A percentile compares a stretch with the other conserved stretches of the same genome.
Conservation (phyloP, 2,888 invertebrate species). For the Heteropelma amictum region DNA sequence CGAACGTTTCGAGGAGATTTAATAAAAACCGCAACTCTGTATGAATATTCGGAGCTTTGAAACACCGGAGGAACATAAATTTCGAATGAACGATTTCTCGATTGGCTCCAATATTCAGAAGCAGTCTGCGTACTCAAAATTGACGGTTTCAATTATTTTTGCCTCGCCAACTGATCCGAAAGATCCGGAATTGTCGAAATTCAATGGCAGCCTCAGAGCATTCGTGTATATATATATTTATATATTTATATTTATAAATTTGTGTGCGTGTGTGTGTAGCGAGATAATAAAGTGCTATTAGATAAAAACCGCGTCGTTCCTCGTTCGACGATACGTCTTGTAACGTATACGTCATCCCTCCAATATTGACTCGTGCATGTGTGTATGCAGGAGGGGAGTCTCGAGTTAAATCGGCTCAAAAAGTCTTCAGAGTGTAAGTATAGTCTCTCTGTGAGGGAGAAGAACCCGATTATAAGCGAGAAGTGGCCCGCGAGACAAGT, state of each 20-base stretch:
- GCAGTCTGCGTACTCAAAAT: too few species aligned
- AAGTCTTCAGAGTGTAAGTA: conserved; percentile 24
- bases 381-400: neutral
- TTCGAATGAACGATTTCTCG: too few species aligned
- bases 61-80: too few species aligned
- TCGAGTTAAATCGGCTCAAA: conserved; percentile 40
- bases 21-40: too few species aligned
- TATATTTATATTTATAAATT: neutral
- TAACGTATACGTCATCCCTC: conserved; percentile 47
- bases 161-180: neutral
- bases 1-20: too few species aligned
- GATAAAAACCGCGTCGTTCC: conserved; percentile 11
- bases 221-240: neutral
- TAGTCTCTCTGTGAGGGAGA: conserved; percentile 27
- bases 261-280: neutral
- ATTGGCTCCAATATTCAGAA: too few species aligned
- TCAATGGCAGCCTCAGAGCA: neutral
- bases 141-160: too few species aligned
- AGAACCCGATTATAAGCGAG: conserved; percentile 49
- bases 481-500: conserved; percentile 36
- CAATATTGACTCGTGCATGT: conserved; percentile 24
- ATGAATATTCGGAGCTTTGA: too few species aligned
- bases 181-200: neutral
- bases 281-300: neutral
- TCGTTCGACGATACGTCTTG: neutral